Evolutionary conservation across 1,140 invertebrate species (phyloP).

Genomic region (Trinorchestia longiramus): DNA sequence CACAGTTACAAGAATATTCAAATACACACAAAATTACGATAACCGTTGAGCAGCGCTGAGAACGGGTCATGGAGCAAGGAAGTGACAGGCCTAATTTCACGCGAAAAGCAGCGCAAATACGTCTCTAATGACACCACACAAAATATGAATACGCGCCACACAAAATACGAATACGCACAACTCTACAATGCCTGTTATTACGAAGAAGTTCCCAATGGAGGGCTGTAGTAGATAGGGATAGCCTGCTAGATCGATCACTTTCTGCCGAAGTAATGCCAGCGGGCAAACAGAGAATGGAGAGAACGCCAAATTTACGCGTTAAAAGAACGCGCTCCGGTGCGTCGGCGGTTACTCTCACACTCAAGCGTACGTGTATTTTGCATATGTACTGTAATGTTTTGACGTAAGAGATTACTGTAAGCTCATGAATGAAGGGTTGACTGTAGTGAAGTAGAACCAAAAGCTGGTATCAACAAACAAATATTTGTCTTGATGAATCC

Average conservation of each 20-base stretch:
- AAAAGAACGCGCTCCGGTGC: not conserved
- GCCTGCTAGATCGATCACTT: slow-evolving; percentile 6
- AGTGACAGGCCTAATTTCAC: not conserved
- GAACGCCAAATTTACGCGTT: not conserved
- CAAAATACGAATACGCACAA: not conserved
- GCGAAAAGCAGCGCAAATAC: not conserved
- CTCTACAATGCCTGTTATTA: not conserved
- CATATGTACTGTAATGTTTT: too few relatives aligned
- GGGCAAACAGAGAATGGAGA: not conserved
- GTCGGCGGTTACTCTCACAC: not conserved
- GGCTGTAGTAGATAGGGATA: not conserved
- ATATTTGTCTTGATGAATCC: too few relatives aligned
- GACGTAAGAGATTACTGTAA: too few relatives aligned
- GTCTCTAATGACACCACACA: not conserved
- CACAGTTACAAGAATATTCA: not conserved
- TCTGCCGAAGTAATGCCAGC: not conserved
- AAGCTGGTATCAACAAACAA: too few relatives aligned
- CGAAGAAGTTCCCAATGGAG: not conserved
- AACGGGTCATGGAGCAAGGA: not conserved
- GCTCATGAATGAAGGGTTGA: too few relatives aligned
- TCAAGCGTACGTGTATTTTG: too few relatives aligned
- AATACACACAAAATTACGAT: not conserved
- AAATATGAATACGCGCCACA: too few relatives aligned
- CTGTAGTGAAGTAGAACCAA: too few relatives aligned
- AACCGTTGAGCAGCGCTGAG: not conserved